phyloP scores from a whole-genome alignment of 2,888 invertebrate species.

The Fragum fragum region DNA sequence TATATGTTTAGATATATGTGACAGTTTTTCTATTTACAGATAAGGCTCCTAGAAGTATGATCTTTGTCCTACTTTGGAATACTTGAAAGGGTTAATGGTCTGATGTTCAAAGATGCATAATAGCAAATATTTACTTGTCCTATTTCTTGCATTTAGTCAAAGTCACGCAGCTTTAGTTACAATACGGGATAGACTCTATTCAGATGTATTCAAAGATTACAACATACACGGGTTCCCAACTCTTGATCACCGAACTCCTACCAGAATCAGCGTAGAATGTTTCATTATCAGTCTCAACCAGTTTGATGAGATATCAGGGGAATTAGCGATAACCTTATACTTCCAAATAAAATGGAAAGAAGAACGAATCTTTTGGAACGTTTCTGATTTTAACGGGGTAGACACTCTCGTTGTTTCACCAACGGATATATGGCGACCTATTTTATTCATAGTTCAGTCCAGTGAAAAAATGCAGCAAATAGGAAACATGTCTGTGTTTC shows the following conservation, averaged over 20 bases:
- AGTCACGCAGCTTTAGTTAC: not conserved
- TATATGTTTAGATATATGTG: too few relatives aligned
- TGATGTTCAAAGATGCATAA: not conserved
- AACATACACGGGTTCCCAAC: not conserved
- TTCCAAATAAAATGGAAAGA: conserved; percentile 50
- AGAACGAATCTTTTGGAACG: conserved; percentile 40
- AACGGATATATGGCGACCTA: conserved; percentile 47
- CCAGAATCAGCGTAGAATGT: not conserved
- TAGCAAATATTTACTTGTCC: not conserved
- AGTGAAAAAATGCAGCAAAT: conserved; percentile 31
- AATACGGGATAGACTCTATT: conserved; percentile 7
- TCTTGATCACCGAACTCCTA: not conserved
- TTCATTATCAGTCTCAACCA: conserved; percentile 37
- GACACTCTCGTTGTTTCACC: conserved; percentile 28
- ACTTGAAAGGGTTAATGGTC: not conserved
- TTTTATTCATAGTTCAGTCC: conserved; percentile 41
- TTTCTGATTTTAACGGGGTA: not conserved
- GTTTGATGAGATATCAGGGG: conserved; percentile 56
- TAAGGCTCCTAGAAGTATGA: not conserved
- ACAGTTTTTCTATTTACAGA: not conserved
- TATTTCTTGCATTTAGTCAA: not conserved
- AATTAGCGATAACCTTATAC: conserved; percentile 23
- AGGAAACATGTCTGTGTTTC: conserved; percentile 28
- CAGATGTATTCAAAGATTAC: conserved; percentile 4
- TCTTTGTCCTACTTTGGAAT: not conserved